These are phyloP conservation scores for Nannoperca australis DNA, from an alignment of 2,797 vertebrate species.

Conservation along the genomic window DNA sequence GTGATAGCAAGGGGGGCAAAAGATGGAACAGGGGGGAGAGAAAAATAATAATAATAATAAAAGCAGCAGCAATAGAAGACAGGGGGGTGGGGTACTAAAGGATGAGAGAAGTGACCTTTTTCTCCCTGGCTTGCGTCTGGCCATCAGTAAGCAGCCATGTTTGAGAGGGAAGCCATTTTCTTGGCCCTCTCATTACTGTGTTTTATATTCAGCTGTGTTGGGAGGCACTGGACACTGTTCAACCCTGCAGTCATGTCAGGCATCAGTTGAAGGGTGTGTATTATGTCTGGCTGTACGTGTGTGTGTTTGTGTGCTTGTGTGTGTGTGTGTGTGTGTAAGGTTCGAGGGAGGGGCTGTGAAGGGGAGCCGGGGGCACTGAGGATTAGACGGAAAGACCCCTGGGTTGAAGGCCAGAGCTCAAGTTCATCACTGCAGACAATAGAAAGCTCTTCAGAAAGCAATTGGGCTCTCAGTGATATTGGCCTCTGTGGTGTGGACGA, in stretches of 20 bases:
- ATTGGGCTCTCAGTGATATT: slow-evolving; percentile 84
- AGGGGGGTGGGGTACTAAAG: slow-evolving; percentile 48
- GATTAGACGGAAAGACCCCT: slow-evolving; percentile 85
- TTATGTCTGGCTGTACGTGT: slow-evolving; percentile 51
- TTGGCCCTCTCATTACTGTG: slow-evolving; percentile 80
- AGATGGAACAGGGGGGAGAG: slow-evolving; percentile 48
- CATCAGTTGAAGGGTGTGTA: slow-evolving; percentile 75
- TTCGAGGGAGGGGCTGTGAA: slow-evolving; percentile 49
- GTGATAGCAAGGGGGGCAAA: slow-evolving; percentile 60
- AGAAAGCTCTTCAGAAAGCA: slow-evolving; percentile 89
- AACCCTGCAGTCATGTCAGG: slow-evolving; percentile 77
- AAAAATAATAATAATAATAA: slow-evolving; percentile 14
- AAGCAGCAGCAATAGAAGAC: slow-evolving; percentile 45
- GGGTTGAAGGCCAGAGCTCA: slow-evolving; percentile 93
- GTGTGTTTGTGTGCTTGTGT: slow-evolving; percentile 31
- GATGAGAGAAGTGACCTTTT: slow-evolving; percentile 84
- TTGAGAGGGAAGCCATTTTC: slow-evolving; percentile 87
- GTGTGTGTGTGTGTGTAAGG: slow-evolving; percentile 39
- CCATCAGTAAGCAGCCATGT: slow-evolving; percentile 83
- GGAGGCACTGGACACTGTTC: slow-evolving; percentile 80
- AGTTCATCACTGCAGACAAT: slow-evolving; percentile 92
- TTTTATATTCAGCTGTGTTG: slow-evolving; percentile 84
- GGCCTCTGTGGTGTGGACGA: slow-evolving; percentile 46
- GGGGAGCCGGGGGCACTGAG: slow-evolving; percentile 68
- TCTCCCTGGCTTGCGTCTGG: slow-evolving; percentile 64